These are phyloP conservation scores for Cheilosia vulpina DNA, from an alignment of 2,888 invertebrate species.

Conservation along the genomic window DNA sequence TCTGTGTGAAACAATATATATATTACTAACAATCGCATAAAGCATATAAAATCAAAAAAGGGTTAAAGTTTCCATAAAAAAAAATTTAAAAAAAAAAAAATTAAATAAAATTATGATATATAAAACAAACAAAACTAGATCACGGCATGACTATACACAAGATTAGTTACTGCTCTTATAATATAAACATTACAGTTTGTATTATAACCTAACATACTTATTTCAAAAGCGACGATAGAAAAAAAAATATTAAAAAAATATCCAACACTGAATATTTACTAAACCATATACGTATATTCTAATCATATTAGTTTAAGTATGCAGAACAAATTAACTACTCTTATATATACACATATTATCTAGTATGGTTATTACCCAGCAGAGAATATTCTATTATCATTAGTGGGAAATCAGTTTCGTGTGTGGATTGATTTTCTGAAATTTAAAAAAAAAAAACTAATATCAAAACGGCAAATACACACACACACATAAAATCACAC, in stretches of 20 bases:
- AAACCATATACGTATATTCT: constrained; percentile 27
- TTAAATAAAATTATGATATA: too few relatives aligned
- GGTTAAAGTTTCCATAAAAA: constrained; percentile 60
- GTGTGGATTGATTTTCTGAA: constrained; percentile 51
- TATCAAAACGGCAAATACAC: constrained; percentile 55
- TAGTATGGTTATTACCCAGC: constrained; percentile 57
- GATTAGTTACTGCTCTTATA: constrained; percentile 22
- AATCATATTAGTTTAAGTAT: constrained; percentile 40
- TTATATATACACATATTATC: constrained; percentile 29
- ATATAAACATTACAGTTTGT: constrained; percentile 44
- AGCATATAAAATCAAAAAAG: constrained; percentile 67
- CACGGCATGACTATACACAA: constrained; percentile 31
- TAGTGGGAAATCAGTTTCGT: constrained; percentile 43
- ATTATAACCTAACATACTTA: constrained; percentile 20
- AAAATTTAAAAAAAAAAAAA: constrained; percentile 37
- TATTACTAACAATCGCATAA: constrained; percentile 75
- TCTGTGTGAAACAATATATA: constrained; percentile 33
- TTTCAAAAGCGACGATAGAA: constrained; percentile 27
- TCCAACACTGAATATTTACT: constrained; percentile 44
- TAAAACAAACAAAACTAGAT: constrained; percentile 23
- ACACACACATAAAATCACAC: constrained; percentile 35
- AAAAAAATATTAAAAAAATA: constrained; percentile 21
- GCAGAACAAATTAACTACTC: constrained; percentile 20
- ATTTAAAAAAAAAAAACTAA: not conserved
- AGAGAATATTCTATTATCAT: constrained; percentile 48